Percentiles rank a stretch among this genome's conserved stretches.
These are phyloP conservation scores for Adelphocoris suturalis DNA, from an alignment of 2,888 invertebrate genomes.

Conservation along the genomic window DNA sequence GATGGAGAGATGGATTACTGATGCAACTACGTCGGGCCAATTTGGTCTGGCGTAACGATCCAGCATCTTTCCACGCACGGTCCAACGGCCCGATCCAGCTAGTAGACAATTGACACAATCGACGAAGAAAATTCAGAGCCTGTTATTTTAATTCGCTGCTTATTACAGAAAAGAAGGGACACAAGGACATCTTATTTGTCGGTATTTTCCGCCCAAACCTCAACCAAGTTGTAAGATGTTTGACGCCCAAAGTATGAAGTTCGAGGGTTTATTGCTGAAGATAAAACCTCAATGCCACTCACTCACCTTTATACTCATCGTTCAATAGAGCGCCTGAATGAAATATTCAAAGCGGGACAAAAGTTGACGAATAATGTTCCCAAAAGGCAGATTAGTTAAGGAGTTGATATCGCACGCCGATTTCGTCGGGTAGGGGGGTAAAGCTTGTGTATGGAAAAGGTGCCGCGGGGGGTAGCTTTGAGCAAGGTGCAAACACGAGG, in stretches of 20 bases:
- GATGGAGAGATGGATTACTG: no score
- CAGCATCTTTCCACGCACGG: no score
- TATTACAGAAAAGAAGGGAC: no score
- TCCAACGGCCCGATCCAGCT: no score
- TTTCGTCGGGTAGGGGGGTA: background rate
- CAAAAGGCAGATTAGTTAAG: background rate
- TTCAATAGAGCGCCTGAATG: background rate
- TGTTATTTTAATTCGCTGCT: no score
- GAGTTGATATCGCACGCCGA: background rate
- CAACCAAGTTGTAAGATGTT: no score
- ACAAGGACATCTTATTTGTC: no score
- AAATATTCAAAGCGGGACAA: background rate
- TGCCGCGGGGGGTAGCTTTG: conserved; percentile 17
- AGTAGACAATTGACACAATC: no score
- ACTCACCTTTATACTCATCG: background rate
- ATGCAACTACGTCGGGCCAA: no score
- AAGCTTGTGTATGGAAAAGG: conserved; percentile 13
- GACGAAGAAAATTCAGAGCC: no score
- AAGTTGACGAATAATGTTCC: background rate
- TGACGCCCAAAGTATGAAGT: background rate
- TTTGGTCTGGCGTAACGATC: no score
- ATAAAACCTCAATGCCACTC: background rate
- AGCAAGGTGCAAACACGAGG: conserved; percentile 1
- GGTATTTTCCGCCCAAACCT: no score
- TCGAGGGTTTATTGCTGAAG: background rate